Evolutionary conservation across 1,140 invertebrate genomes (phyloP).

Genomic region (Calephelis nemesis): DNA sequence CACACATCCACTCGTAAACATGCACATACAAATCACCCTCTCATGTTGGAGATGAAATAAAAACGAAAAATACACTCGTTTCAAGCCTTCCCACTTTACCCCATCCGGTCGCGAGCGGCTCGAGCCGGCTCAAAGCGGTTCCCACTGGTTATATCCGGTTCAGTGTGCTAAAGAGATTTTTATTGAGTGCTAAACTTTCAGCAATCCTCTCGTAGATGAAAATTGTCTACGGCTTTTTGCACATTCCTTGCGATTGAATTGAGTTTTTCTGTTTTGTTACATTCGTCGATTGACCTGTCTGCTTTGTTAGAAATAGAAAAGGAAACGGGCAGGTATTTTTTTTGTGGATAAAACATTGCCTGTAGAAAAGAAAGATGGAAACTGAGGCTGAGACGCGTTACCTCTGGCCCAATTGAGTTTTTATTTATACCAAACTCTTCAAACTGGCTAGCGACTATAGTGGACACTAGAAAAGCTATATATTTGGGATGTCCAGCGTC

Average conservation of each 20-base stretch:
- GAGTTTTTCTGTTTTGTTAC: not conserved
- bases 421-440: too few relatives aligned
- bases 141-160: conserved; percentile 35
- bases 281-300: too few relatives aligned
- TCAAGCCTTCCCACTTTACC: conserved; percentile 13
- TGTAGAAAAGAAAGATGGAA: too few relatives aligned
- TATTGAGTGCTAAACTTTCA: conserved; percentile 35
- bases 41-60: conserved; percentile 5
- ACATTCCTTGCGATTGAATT: not conserved
- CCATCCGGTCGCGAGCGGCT: conserved; percentile 13
- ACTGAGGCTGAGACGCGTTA: too few relatives aligned
- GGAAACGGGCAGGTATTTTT: too few relatives aligned
- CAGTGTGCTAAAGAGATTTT: conserved; percentile 36
- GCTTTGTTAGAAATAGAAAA: too few relatives aligned
- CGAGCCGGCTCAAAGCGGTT: conserved; percentile 28
- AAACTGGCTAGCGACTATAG: too few relatives aligned
- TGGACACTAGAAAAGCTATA: too few relatives aligned
- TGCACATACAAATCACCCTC: conserved; percentile 15
- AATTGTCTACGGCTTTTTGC: conserved; percentile 10
- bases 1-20: conserved; percentile 8
- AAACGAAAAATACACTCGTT: conserved; percentile 3
- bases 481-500: too few relatives aligned
- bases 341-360: too few relatives aligned
- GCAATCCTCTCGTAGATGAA: conserved; percentile 9
- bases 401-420: too few relatives aligned